Evolutionary conservation across 2,797 vertebrate species (phyloP), one percentile per base, ranked within the genome.

Genomic region (Spea hammondii): DNA sequence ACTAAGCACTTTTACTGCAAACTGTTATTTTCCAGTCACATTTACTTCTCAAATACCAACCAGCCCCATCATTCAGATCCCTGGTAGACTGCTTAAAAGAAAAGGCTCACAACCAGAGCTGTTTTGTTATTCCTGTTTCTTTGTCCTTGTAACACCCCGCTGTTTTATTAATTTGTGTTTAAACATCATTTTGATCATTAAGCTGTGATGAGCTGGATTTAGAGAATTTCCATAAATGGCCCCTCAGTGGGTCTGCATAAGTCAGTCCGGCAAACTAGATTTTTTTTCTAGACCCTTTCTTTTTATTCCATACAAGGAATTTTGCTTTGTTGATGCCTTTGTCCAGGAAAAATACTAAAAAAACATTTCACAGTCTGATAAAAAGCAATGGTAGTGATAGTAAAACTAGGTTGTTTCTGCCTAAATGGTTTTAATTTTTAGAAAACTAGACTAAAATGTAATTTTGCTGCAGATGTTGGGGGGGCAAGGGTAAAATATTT

Each of bases 161-260:
- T 77, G 76, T 85, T 86, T 88, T 87, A 85, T 84, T 84, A 85
- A 84, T 85, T 77, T 83, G 72, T 80, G 70, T 84, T 85, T 88
- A 86, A 89, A 85, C 78, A 83, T 82, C 70, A 62, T 17, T 64
- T 83, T 80, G 84, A 83, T 85, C 83, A 86, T 87, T 88, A 88
- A 85, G 83, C 65, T 80, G 85, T 83, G 77, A 87, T 84, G 83
- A 88, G 86, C 82, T 84, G 0, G 53, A 72, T 84, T 86, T 86
- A 86, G 85, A 86, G 84, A 85, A 85, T 84, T 83, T 86, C 85
- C 86, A 86, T 87, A 88, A 86, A 88, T 84, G 68, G 55, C 64
- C 72, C 79, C 55, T 84, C 84, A 64, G 57, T 82, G 65, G 13
- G 79, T 48, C 48, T 8, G n/a, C 13, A 17, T 4, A 46, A 64